Base-by-base conservation (phyloP, 2,113 vertebrate genomes). In the Dasyprocta punctata region DNA sequence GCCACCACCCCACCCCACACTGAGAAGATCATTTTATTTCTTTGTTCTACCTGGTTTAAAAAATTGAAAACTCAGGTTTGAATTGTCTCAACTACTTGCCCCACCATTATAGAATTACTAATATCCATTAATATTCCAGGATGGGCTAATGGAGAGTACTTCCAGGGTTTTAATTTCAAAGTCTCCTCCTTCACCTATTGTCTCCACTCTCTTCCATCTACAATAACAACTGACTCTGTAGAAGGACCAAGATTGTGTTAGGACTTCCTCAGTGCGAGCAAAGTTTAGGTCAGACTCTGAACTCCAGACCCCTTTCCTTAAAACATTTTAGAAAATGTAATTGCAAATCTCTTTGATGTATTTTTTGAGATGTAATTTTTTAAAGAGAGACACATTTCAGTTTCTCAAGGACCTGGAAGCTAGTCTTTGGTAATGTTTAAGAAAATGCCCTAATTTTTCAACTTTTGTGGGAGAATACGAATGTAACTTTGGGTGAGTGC, bases 41-140 rank as follows among this genome's bases (percentile, higher is more conserved):
- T 96, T 90, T 92, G n/a, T 95, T 26, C 3, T 86, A 22, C 5
- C 47, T 92, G 52, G 38, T 65, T 75, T 81, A 89, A 61, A 77
- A 93, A 93, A 92, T 47, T 58, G 86, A 75, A 81, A 89, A 33
- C 30, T 9, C 10, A 22, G 36, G 22, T 9, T 89, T 75, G 7
- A 92, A 61, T 58, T 65, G 44, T 73, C 14, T 89, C n/a, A 22
- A 49, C 8, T 7, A 10, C 11, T 5, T 65, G 30, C 3, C 47
- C 36, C 0, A 0, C 22, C 10, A 8, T 20, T 44, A 28, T 3
- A 36, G 33, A 80, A 14, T 86, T 67, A 28, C 38, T 77, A 20
- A n/a, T 11, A 33, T 1, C 44, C 24, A 47, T 2, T 0, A 47
- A 0, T 7, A 17, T 0, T 49, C 20, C 5, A 47, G n/a, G n/a